Evolutionary conservation across 2,113 vertebrate genomes (phyloP), one percentile per base, ranked within the genome.

Genomic region (Tichodroma muraria): DNA sequence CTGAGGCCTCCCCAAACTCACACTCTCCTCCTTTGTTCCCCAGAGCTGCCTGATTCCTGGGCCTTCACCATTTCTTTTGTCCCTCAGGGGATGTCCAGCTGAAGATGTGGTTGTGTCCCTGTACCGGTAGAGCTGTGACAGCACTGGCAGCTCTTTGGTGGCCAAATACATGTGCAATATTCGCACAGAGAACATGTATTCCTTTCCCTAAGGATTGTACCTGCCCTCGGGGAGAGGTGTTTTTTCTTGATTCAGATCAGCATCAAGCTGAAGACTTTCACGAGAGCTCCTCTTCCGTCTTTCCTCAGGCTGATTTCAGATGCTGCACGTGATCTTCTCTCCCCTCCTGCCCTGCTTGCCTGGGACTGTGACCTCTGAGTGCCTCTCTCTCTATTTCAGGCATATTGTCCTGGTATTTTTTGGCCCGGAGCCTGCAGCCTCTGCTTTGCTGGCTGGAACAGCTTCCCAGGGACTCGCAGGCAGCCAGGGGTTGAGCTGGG

Each of bases 1-100:
- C 68, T 78, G 61, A 91, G 93, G 69, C 79, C 82, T 93, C 82
- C 93, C 49, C 60, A 71, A 68, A 70, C 82, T 95, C 87, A 35
- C 45, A 59, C 21, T 85, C 50, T 59, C 40, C n/a, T 68, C 57
- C 76, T 94, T 49, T 81, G 16, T 59, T n/a, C 70, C 68, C 79
- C 82, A 45, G 33, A 93, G 68, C 11, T 87, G 54, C 45, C 31
- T 78, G 60, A 6, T 75, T 60, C 47, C 84, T 68, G 85, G 40
- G 44, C 64, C 35, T 89, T 33, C 44, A 73, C 54, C 49, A 23
- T 40, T 90, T 59, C 20, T 59, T 78, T 52, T 83, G 76, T 59
- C 72, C 91, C 10, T 0, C 31, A 23, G 21, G 80, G 38, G 8
- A 6, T 4, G 7, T 56, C 38, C 82, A 86, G 9, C 38, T 66